These are phyloP conservation scores for Nyctalus aviator DNA, from an alignment of 2,797 vertebrate genomes.

Conservation along the genomic window DNA sequence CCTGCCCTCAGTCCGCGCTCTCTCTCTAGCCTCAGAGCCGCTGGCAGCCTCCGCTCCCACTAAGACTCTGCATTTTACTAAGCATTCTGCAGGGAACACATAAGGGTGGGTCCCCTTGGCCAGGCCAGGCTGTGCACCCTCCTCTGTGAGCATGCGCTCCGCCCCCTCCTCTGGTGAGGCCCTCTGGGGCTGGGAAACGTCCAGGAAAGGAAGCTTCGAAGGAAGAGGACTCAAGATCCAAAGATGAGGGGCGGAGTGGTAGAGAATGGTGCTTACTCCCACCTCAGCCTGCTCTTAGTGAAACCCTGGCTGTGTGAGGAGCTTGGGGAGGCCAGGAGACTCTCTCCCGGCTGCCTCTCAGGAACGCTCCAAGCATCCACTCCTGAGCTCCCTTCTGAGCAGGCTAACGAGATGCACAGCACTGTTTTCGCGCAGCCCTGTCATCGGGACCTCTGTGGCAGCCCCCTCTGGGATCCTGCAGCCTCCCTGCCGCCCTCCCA, in stretches of 20 bases:
- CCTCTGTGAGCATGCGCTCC: neutral
- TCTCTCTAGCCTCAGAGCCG: neutral
- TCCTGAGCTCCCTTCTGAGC: neutral
- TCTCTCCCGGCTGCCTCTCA: neutral
- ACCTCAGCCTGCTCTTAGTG: accelerated
- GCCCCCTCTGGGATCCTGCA: neutral
- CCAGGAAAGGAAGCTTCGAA: neutral
- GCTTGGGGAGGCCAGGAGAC: neutral
- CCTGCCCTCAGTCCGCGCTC: neutral
- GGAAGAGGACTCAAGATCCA: neutral
- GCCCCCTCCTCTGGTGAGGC: neutral
- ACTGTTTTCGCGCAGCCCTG: neutral
- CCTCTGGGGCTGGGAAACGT: neutral
- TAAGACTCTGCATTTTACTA: neutral
- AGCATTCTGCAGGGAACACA: neutral
- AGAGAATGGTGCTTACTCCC: neutral
- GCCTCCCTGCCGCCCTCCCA: neutral
- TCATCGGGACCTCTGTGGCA: neutral
- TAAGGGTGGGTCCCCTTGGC: too few species aligned
- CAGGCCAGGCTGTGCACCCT: neutral
- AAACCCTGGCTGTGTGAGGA: neutral
- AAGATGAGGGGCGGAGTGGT: neutral
- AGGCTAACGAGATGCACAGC: neutral
- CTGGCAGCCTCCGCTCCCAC: neutral
- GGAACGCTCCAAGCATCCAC: neutral